These are phyloP conservation scores for Phyllostomus hastatus DNA, from an alignment of 2,113 vertebrate genomes.

Conservation along the genomic window DNA sequence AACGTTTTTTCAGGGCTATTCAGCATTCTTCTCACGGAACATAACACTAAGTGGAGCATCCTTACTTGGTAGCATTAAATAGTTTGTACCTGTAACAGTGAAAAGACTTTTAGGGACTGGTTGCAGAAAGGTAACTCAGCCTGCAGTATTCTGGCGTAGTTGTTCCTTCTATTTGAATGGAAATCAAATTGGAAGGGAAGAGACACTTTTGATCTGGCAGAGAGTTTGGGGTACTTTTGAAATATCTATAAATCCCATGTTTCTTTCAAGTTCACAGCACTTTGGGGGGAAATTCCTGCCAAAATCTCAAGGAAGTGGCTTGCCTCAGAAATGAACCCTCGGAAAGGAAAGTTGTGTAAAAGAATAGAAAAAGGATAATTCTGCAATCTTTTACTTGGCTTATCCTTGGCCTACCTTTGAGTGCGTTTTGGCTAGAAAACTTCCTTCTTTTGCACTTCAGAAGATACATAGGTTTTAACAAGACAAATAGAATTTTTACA, in stretches of 20 bases:
- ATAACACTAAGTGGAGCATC: background rate
- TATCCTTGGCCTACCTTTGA: background rate
- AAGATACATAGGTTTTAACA: background rate
- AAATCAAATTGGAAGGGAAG: conserved; percentile 51
- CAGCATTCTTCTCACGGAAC: background rate
- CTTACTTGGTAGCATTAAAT: background rate
- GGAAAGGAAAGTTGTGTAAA: background rate
- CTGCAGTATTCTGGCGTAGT: background rate
- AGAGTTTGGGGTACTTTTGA: conserved; percentile 40
- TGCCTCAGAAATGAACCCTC: background rate
- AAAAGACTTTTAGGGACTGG: background rate
- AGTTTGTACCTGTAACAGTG: background rate
- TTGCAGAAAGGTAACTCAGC: background rate
- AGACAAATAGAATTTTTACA: conserved; percentile 24
- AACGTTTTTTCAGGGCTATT: background rate
- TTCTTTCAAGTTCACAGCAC: conserved; percentile 33
- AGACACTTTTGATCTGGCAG: conserved; percentile 17
- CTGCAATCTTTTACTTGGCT: background rate
- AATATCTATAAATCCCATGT: conserved; percentile 33
- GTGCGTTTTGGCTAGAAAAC: conserved; percentile 32
- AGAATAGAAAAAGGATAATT: background rate
- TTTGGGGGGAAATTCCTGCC: conserved; percentile 23
- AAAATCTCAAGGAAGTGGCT: conserved; percentile 36
- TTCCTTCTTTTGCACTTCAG: background rate
- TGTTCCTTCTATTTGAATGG: background rate